Evolutionary conservation across 2,888 invertebrate genomes (phyloP), one percentile per base, ranked within the genome.

Genomic region (Hyles lineata): DNA sequence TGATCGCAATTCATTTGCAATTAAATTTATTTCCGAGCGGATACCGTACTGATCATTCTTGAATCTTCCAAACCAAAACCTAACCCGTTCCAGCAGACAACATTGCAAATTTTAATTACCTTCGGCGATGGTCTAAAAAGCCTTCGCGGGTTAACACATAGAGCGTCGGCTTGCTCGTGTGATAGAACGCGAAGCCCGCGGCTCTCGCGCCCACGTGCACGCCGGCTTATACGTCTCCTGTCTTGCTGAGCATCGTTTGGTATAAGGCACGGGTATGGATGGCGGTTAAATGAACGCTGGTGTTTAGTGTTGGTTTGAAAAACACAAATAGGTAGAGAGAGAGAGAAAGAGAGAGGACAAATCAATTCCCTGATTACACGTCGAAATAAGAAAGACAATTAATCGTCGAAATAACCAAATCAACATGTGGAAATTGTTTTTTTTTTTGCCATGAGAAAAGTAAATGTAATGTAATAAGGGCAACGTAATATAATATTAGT

Each of bases 211-310:
- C 93, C 90, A 93, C 93, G 87, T 85, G 76, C 79, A 82, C 87
- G 89, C 88, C 87, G 81, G 89, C 90, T 87, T 92, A 89, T 90
- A 90, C 89, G 89, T 92, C 90, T 91, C 88, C 88, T 89, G 92
- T 90, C 89, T 86, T 75, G 70, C 74, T 70, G 76, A 72, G 82
- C 83, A 85, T 79, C 80, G 79, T 78, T 77, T 90, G 91, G 85
- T 80, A 71, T 86, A 77, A 89, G 86, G 90, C 76, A 55, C 74
- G 74, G 5, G 55, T 70, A 52, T 73, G 79, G 70, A 79, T 73
- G 71, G 73, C 70, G 73, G 72, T 59, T 58, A 55, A 52, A 50
- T 43, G 72, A 55, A 50, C 43, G 25, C 63, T 43, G 23, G 67
- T 52, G 0, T 60, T 4, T 52, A 59, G 50, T 11, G 25, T n/a